Evolutionary conservation across 2,888 invertebrate genomes (phyloP).

Genomic region (Agrotis segetum): DNA sequence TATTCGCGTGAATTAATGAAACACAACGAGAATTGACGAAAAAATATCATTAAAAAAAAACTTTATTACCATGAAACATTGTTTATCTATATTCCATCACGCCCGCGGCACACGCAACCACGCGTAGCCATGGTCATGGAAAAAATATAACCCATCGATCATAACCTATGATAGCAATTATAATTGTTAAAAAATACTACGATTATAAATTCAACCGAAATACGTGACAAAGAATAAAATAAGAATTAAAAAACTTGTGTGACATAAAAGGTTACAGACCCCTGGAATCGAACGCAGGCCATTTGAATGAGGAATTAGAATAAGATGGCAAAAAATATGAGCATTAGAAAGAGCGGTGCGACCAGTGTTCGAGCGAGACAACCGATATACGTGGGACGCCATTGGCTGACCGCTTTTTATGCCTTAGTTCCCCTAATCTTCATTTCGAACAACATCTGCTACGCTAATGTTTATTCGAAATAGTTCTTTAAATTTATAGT

Average conservation of each 20-base stretch:
- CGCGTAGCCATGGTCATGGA: slow-evolving; percentile 73
- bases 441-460: slow-evolving; percentile 89
- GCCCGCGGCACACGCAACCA: slow-evolving; percentile 75
- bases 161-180: slow-evolving; percentile 79
- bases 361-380: slow-evolving; percentile 78
- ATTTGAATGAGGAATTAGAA: slow-evolving; percentile 90
- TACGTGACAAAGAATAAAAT: slow-evolving; percentile 52
- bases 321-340: slow-evolving; percentile 89
- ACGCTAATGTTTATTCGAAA: slow-evolving; percentile 87
- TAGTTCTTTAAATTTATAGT: slow-evolving; percentile 86
- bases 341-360: slow-evolving; percentile 87
- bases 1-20: slow-evolving; percentile 73
- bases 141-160: slow-evolving; percentile 80
- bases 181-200: slow-evolving; percentile 65
- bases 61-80: slow-evolving; percentile 73
- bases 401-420: slow-evolving; percentile 91
- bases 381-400: slow-evolving; percentile 72
- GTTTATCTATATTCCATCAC: slow-evolving; percentile 78
- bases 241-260: slow-evolving; percentile 47
- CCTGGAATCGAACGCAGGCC: slow-evolving; percentile 84
- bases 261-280: slow-evolving; percentile 82
- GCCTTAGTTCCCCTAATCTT: slow-evolving; percentile 91
- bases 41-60: slow-evolving; percentile 68
- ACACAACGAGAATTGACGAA: slow-evolving; percentile 69
- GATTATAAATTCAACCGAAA: slow-evolving; percentile 60